phyloP scores from a whole-genome alignment of 2,113 vertebrate species.

The Boleophthalmus pectinirostris region DNA sequence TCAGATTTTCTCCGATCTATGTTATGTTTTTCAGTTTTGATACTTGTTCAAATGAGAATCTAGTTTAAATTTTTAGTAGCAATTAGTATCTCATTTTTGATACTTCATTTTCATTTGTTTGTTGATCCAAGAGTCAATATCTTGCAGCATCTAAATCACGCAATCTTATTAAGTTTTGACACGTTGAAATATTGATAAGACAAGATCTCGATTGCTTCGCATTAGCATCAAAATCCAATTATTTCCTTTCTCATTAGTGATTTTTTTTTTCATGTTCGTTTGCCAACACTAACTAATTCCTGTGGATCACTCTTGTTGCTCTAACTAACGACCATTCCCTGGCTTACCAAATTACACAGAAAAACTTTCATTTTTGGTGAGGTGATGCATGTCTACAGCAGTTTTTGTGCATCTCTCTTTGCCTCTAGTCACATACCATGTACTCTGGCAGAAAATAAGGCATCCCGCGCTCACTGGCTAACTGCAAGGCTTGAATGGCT shows the following conservation, averaged over 20 bases:
- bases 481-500: constrained; percentile 44
- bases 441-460: constrained; percentile 21
- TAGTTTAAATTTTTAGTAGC: too few species aligned
- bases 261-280: neutral
- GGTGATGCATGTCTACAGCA: neutral
- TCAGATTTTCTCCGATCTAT: too few species aligned
- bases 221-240: neutral
- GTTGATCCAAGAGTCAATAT: too few species aligned
- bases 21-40: too few species aligned
- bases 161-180: too few species aligned
- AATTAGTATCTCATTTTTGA: too few species aligned
- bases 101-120: too few species aligned
- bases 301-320: neutral
- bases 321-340: neutral
- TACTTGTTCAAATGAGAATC: too few species aligned
- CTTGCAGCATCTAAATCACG: too few species aligned
- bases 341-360: neutral
- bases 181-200: too few species aligned
- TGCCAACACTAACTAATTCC: neutral
- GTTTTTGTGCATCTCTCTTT: constrained; percentile 1
- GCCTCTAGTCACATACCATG: neutral
- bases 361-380: neutral
- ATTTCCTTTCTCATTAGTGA: neutral
- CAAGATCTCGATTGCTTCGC: neutral
- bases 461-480: constrained; percentile 7